phyloP scores from a whole-genome alignment of 2,113 vertebrate genomes.

The Ranitomeya imitator region DNA sequence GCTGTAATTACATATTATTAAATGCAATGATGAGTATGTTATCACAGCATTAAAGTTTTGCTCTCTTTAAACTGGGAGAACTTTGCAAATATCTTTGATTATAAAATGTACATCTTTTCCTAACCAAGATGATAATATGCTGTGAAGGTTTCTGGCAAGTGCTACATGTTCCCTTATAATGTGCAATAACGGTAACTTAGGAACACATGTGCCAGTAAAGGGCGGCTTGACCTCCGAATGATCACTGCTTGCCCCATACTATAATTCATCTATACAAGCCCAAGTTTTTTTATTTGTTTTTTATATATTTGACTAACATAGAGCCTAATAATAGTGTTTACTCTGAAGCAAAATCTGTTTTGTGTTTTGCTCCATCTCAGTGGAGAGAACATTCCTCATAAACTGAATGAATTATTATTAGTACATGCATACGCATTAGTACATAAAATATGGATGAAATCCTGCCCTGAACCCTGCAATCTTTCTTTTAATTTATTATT shows the following conservation, averaged over 20 bases:
- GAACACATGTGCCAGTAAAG: conserved; percentile 50
- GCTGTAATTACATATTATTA: no score
- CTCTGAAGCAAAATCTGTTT: no score
- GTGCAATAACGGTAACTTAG: not conserved
- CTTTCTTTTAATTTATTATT: no score
- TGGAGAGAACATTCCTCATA: no score
- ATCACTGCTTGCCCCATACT: not conserved
- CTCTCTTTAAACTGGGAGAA: not conserved
- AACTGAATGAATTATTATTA: no score
- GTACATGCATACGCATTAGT: no score
- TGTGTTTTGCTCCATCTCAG: no score
- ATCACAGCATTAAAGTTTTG: not conserved
- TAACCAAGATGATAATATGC: conserved; percentile 70
- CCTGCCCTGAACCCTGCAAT: no score
- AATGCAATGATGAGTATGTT: no score
- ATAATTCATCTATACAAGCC: not conserved
- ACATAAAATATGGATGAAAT: no score
- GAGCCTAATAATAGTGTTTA: no score
- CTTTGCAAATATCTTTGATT: not conserved
- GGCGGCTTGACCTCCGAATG: conserved; percentile 23
- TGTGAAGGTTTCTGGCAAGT: conserved; percentile 65
- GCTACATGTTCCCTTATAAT: conserved; percentile 66
- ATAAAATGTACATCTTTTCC: conserved; percentile 52
- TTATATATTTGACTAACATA: no score
- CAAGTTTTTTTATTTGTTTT: not conserved